Base-by-base conservation (phyloP, 2,113 vertebrate species). In the Eretmochelys imbricata region DNA sequence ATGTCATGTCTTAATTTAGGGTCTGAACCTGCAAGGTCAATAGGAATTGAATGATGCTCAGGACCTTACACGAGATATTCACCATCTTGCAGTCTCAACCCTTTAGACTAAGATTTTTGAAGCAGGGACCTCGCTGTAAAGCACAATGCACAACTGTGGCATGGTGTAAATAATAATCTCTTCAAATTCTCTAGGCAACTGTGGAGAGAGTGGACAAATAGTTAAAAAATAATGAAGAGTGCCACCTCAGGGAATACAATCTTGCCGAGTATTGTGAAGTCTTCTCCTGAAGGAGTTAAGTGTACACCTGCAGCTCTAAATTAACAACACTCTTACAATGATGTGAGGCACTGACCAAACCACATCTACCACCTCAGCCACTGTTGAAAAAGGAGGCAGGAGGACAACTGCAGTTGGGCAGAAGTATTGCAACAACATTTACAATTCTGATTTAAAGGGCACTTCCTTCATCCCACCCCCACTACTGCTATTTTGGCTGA, bases 201-300 rank as follows among this genome's bases (percentile, higher is more conserved):
- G 55, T 0, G 0, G 46, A 50, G 35, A 35, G 51, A 79, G 83
- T 90, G 80, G 25, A 69, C 8, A 84, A 84, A 80, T 42, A 95
- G 92, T 95, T 55, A 94, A 89, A 49, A 78, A 93, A 78, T 42
- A 1, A 14, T 0, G 2, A 0, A 48, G 0, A 6, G 35, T 0
- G 0, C 19, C 90, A 92, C 84, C 95, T 80, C 2, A 80, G 92
- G 95, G 96, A 96, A 97, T 95, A 94, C 17, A 89, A 96, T 96
- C 95, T 80, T 91, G 85, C 65, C 55, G 27, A 69, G 96, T 89
- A 97, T 96, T 96, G 4, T 29, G 49, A 97, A 91, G 95, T 95
- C 94, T 96, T 97, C 92, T 95, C 95, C 93, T 96, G 87, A 89
- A 97, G 94, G 93, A 97, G 93, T 96, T 97, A 96, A 95, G 91